Base-by-base conservation (phyloP, 2,113 vertebrate genomes). In the Larimichthys polyactis region DNA sequence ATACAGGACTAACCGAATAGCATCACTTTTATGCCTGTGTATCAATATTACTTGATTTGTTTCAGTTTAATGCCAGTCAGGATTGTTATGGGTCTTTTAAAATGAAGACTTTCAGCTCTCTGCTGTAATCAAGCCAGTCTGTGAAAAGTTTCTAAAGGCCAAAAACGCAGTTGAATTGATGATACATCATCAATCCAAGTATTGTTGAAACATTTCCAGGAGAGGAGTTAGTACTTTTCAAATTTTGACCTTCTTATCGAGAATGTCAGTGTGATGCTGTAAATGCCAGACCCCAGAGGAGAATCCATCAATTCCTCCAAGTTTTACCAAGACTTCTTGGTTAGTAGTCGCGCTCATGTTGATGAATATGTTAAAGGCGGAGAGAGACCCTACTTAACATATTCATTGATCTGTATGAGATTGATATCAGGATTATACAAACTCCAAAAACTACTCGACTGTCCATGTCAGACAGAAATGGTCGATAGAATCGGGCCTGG, bases 181-280 rank as follows among this genome's bases (percentile, higher is more conserved):
- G 40, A 55, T 52, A 59, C 16, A 49, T 79, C 71, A 81, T 87
- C 68, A 74, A 55, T 67, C 81, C 44, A 75, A 65, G 69, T 58
- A 54, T 72, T 75, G 76, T 43, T 65, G 40, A 78, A 85, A 72
- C 2, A 7, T 75, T 71, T 78, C 27, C 76, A 67, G 43, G 11
- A 51, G 69, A 76, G 19, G 52, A 82, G 43, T 58, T 22, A 22
- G 17, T 36, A 29, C 40, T 64, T 81, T 74, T 87, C 20, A 82
- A n/a, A 77, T 27, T 60, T 27, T 84, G 75, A 91, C 87, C 85
- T 91, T 73, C 58, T 54, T 70, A 70, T 87, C 74, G 71, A 63
- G 43, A 73, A 54, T 75, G 46, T 78, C 70, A 66, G 62, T 44
- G 49, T 63, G 58, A 79, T 22, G 27, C 78, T 85, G 78, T 9